Conservation (phyloP, 64 coral and sea anemone genomes). For the Astreopora myriophthalma region DNA sequence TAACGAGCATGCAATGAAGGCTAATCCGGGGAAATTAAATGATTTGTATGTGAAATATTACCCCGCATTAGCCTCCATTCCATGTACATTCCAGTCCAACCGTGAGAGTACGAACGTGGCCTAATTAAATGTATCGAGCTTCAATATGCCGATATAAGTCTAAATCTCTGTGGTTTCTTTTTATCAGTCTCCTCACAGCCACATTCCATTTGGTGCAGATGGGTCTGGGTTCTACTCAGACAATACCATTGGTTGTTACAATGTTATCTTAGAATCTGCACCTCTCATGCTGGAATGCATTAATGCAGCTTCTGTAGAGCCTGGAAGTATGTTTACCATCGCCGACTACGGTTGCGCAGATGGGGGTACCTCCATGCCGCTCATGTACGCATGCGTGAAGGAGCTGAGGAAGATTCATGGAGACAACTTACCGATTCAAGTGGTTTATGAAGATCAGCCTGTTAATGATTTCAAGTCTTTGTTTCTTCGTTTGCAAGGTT, state of each 20-base stretch:
- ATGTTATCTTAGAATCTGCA: constrained; percentile 58
- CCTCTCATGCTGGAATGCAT: constrained; percentile 52
- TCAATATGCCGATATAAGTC: no score
- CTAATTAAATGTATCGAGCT: no score
- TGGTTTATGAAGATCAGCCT: constrained; percentile 84
- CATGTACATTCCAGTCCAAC: no score
- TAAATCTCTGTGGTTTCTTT: no score
- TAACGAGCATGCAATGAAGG: no score
- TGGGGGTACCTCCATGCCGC: constrained; percentile 76
- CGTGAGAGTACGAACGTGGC: no score
- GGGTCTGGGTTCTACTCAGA: constrained; percentile 76
- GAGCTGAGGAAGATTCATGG: constrained; percentile 73
- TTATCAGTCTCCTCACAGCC: constrained; percentile 74
- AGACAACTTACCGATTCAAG: constrained; percentile 61
- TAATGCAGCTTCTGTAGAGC: background rate
- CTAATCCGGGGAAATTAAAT: no score
- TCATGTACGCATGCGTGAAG: constrained; percentile 61
- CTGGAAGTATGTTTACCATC: constrained; percentile 48
- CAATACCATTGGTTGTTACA: constrained; percentile 58
- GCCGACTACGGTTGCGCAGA: constrained; percentile 77
- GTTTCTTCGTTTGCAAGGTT: constrained; percentile 66
- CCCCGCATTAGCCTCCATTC: no score
- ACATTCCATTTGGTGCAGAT: constrained; percentile 68
- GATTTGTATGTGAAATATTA: no score
- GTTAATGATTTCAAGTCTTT: constrained; percentile 89